Evolutionary conservation across 2,113 vertebrate genomes (phyloP).

Genomic region (Sorex araneus): DNA sequence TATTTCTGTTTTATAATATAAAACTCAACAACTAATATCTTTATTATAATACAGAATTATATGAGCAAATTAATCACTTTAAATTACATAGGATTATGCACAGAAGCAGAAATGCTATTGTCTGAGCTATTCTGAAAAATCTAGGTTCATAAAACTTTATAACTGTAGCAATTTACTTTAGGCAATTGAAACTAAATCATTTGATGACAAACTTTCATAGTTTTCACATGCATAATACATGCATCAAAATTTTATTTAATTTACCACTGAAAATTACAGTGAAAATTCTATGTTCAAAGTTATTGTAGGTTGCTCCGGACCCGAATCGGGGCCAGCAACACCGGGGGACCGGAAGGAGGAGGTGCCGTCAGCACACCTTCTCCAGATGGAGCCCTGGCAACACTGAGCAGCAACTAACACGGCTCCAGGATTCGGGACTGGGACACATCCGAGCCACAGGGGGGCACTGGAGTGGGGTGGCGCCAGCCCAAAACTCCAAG

Average conservation of each 20-base stretch:
- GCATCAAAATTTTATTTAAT: background rate
- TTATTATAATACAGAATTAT: background rate
- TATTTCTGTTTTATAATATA: background rate
- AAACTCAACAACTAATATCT: conserved; percentile 42
- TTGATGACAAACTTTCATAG: conserved; percentile 19
- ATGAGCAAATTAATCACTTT: background rate
- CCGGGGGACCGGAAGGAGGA: too few species aligned
- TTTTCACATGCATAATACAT: background rate
- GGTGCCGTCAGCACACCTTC: too few species aligned
- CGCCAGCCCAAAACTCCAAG: too few species aligned
- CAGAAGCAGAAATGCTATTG: background rate
- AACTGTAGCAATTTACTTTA: background rate
- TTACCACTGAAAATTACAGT: conserved; percentile 8
- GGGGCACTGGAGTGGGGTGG: too few species aligned
- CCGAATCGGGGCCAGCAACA: too few species aligned
- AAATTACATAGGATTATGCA: background rate
- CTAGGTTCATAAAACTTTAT: conserved; percentile 34
- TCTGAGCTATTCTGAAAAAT: conserved; percentile 2
- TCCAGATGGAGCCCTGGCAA: too few species aligned
- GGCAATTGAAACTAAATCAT: background rate
- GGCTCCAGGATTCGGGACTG: too few species aligned
- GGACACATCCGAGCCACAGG: too few species aligned
- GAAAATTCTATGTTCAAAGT: background rate
- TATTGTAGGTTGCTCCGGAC: too few species aligned
- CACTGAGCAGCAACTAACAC: too few species aligned